These are phyloP conservation scores for Embiotoca jacksoni DNA, from an alignment of 2,113 vertebrate species.

Conservation along the genomic window DNA sequence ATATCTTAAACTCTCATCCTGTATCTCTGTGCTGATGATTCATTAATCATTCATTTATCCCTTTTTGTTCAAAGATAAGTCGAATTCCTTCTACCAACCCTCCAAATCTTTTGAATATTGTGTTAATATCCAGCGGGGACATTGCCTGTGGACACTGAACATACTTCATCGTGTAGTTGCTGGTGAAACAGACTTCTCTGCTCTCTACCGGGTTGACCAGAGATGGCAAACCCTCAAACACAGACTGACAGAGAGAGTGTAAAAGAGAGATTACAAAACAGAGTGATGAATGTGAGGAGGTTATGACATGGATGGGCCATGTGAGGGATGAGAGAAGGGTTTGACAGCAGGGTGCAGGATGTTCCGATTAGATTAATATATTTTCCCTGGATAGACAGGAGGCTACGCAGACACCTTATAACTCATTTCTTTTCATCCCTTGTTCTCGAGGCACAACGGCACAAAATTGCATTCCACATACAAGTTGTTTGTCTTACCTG, in stretches of 20 bases:
- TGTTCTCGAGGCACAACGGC: conserved; percentile 41
- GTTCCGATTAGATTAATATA: conserved; percentile 67
- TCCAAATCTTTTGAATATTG: neutral
- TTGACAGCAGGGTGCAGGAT: conserved; percentile 51
- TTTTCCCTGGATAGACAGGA: conserved; percentile 57
- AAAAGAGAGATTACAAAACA: conserved; percentile 47
- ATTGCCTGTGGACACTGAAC: neutral
- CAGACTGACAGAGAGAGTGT: conserved; percentile 32
- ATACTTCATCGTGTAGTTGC: neutral
- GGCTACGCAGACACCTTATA: conserved; percentile 45
- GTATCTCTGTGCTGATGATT: too few relatives aligned
- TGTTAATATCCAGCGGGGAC: neutral
- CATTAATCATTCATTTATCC: too few relatives aligned
- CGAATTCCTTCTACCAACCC: too few relatives aligned
- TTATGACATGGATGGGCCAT: conserved; percentile 52
- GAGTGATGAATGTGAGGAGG: conserved; percentile 66
- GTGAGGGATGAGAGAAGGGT: conserved; percentile 61
- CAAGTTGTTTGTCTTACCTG: conserved; percentile 43
- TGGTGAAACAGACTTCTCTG: conserved; percentile 7
- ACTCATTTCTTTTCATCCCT: conserved; percentile 46
- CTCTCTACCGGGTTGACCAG: conserved; percentile 8
- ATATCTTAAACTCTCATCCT: too few relatives aligned
- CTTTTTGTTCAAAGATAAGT: neutral
- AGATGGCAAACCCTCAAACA: conserved; percentile 36
- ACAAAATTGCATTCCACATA: conserved; percentile 56